Base-by-base conservation (phyloP, 2,888 invertebrate genomes). In the Petrolisthes cinctipes region DNA sequence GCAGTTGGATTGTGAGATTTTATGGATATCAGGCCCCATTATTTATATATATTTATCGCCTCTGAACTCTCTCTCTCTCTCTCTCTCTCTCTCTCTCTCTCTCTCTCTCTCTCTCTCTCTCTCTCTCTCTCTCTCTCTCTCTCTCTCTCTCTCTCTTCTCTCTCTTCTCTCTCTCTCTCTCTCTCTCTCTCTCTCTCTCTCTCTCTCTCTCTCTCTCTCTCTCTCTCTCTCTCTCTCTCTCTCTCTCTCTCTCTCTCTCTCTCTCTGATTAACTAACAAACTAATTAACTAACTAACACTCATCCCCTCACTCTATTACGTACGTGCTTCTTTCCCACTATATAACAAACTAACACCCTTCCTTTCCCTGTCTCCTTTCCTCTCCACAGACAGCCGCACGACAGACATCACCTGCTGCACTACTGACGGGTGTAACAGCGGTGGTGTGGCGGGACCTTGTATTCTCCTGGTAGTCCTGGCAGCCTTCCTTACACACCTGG, bases 351-450 rank as follows among this genome's bases (percentile, higher is more conserved):
- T 61, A 61, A 61, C 61, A 0, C 61, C 61, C 61, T 61, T 61
- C 7, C 20, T 78, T 37, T 37, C 37, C 37, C 37, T 37, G 37
- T 37, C 37, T 37, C 37, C 37, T 81, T 23, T 4, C 37, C 61
- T 20, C 51, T 20, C 51, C 23, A 68, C 85, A 85, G 85, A 71
- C 78, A 85, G 54, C 66, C 85, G 76, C 61, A 85, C 78, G 3
- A 85, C 85, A 23, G 85, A 85, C 66, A 85, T 85, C 79, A 85
- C 85, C 17, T 85, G 85, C 54, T 85, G 85, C n/a, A n/a, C 53
- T 23, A 79, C 85, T 4, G 85, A 85, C 85, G 85, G 85, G 0
- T 85, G 85, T 68, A 85, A 85, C 54, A 57, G 11, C 20, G 85
- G 79, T 2, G 9, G 66, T 14, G 4, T 54, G 11, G 54, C 56